Percentiles rank a stretch among this genome's conserved stretches.
Conservation (phyloP, 1,140 invertebrate genomes). For the Trichonephila inaurata region DNA sequence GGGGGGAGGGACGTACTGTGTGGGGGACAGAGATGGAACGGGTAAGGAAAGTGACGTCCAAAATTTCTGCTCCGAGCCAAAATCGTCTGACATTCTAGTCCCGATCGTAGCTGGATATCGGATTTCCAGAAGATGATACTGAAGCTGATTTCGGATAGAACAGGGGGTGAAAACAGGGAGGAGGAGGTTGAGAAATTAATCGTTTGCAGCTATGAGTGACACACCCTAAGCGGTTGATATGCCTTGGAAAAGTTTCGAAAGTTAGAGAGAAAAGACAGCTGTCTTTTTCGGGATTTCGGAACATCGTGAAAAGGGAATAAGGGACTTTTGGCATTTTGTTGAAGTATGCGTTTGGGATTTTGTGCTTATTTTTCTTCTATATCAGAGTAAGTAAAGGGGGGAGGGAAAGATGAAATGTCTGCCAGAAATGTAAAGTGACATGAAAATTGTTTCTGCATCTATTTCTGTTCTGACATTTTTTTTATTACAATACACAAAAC, state of each 20-base stretch:
- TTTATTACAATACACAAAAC: no score
- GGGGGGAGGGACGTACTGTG: not conserved
- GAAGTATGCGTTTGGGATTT: no score
- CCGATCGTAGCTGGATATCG: conserved; percentile 2
- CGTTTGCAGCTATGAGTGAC: conserved; percentile 50
- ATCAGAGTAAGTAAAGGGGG: no score
- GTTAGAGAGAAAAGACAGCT: not conserved
- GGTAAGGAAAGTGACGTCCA: conserved; percentile 1
- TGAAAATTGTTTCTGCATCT: no score
- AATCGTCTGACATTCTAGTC: not conserved
- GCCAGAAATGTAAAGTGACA: no score
- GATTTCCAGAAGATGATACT: conserved; percentile 26
- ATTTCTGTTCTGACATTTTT: no score
- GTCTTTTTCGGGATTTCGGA: not conserved
- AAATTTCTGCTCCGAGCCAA: conserved; percentile 27
- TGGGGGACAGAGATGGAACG: not conserved
- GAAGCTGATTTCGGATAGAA: no score
- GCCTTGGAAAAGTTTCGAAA: conserved; percentile 25
- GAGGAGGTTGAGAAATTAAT: conserved; percentile 21
- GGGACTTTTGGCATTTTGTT: not conserved
- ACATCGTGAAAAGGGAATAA: not conserved
- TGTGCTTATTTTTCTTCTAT: no score
- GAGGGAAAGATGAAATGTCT: no score
- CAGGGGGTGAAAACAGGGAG: not conserved
- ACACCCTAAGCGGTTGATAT: conserved; percentile 24